These are phyloP conservation scores for Fregetta grallaria DNA, from an alignment of 2,113 vertebrate species.

Conservation along the genomic window DNA sequence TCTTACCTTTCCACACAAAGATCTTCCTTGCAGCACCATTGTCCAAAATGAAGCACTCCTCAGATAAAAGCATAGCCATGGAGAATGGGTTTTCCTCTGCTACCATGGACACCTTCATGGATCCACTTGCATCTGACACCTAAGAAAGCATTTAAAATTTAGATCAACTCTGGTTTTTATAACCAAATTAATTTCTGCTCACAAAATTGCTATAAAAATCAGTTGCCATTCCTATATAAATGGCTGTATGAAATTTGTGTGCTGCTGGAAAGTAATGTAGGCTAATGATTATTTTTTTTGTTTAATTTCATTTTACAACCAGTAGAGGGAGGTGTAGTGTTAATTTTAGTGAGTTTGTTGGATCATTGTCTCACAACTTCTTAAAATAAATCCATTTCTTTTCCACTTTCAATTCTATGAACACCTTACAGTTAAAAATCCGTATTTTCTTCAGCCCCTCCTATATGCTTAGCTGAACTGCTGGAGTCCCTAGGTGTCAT, in stretches of 20 bases:
- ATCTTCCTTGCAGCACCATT: slow-evolving; percentile 83
- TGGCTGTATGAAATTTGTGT: background rate
- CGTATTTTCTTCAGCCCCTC: background rate
- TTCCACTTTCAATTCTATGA: background rate
- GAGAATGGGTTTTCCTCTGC: slow-evolving; percentile 88
- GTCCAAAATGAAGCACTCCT: slow-evolving; percentile 93
- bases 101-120: slow-evolving; percentile 81
- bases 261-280: background rate
- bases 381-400: background rate
- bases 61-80: slow-evolving; percentile 80
- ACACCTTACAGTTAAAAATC: background rate
- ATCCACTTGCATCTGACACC: slow-evolving; percentile 89
- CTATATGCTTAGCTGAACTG: background rate
- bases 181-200: background rate
- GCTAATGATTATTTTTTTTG: background rate
- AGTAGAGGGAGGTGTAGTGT: slow-evolving; percentile 31
- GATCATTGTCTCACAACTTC: background rate
- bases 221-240: background rate
- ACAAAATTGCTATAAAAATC: background rate
- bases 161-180: background rate
- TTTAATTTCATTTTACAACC: background rate
- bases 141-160: slow-evolving; percentile 28
- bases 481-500: background rate
- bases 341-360: background rate
- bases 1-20: slow-evolving; percentile 93